Conservation (phyloP, 2,888 invertebrate genomes). For the Arrhopalites spinosus region DNA sequence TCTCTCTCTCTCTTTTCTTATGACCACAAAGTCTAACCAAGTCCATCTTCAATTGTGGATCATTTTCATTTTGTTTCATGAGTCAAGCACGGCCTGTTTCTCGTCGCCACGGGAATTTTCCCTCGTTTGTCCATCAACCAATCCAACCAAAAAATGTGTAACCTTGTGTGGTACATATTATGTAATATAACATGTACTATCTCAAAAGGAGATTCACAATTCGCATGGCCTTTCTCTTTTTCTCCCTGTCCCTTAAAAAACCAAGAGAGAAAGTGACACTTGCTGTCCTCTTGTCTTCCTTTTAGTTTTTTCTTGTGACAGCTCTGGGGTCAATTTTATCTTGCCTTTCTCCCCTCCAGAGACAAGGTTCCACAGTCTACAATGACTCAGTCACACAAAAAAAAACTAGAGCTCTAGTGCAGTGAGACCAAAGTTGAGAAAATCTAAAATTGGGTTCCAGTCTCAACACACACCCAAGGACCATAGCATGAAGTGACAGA, state of each 20-base stretch:
- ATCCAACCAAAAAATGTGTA: background rate
- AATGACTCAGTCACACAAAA: too few relatives aligned
- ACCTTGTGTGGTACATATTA: background rate
- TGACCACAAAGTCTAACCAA: background rate
- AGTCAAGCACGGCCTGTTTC: background rate
- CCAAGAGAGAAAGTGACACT: background rate
- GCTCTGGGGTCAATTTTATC: too few relatives aligned
- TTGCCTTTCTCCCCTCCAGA: too few relatives aligned
- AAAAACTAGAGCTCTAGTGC: too few relatives aligned
- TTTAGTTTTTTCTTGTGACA: constrained; percentile 1
- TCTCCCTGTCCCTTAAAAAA: background rate
- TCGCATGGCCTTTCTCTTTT: background rate
- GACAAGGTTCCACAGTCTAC: too few relatives aligned
- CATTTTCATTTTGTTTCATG: background rate
- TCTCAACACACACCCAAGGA: too few relatives aligned
- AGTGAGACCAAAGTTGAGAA: too few relatives aligned
- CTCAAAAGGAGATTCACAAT: background rate
- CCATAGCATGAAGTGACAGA: too few relatives aligned
- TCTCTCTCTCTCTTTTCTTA: background rate
- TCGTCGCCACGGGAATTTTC: background rate
- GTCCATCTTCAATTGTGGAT: background rate
- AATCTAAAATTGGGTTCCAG: too few relatives aligned
- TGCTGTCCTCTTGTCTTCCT: background rate
- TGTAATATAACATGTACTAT: background rate
- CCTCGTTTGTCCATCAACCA: background rate